Evolutionary conservation across 2,888 invertebrate genomes (phyloP).

Genomic region (Rhagonycha lutea): DNA sequence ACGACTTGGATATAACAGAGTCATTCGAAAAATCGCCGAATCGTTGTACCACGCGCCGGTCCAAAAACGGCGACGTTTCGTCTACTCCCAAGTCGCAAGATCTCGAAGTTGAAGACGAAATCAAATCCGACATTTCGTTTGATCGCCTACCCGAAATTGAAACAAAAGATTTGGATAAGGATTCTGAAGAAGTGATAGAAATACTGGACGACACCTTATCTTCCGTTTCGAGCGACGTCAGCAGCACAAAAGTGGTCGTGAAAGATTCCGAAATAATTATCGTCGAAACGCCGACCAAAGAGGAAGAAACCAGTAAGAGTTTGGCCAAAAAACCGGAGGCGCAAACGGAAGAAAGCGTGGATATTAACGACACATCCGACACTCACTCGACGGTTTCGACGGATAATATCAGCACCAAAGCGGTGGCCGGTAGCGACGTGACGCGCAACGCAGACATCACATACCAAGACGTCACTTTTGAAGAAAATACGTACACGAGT

Average conservation of each 20-base stretch:
- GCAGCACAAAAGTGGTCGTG: slow-evolving; percentile 45
- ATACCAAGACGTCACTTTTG: slow-evolving; percentile 22
- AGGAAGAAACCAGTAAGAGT: background rate
- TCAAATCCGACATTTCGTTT: background rate
- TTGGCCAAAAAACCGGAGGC: background rate
- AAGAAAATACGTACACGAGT: slow-evolving; percentile 28
- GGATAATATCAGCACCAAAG: slow-evolving; percentile 44
- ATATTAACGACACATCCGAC: slow-evolving; percentile 22
- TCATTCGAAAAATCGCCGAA: slow-evolving; percentile 48
- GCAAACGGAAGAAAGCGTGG: slow-evolving; percentile 12
- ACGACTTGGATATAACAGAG: slow-evolving; percentile 46
- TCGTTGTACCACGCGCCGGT: slow-evolving; percentile 50
- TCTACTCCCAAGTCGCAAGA: slow-evolving; percentile 53
- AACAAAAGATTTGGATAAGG: background rate
- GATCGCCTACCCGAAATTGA: slow-evolving; percentile 8
- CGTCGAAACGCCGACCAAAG: slow-evolving; percentile 39
- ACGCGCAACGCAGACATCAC: slow-evolving; percentile 43
- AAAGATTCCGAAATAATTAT: slow-evolving; percentile 44
- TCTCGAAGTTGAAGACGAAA: slow-evolving; percentile 31
- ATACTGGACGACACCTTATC: background rate
- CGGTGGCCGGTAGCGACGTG: slow-evolving; percentile 44
- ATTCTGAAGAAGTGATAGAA: background rate
- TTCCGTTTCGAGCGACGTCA: slow-evolving; percentile 36
- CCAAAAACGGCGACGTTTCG: slow-evolving; percentile 47
- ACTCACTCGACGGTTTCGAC: slow-evolving; percentile 23